Evolutionary conservation across 2,888 invertebrate genomes (phyloP).

Genomic region (Agrotis clavis): DNA sequence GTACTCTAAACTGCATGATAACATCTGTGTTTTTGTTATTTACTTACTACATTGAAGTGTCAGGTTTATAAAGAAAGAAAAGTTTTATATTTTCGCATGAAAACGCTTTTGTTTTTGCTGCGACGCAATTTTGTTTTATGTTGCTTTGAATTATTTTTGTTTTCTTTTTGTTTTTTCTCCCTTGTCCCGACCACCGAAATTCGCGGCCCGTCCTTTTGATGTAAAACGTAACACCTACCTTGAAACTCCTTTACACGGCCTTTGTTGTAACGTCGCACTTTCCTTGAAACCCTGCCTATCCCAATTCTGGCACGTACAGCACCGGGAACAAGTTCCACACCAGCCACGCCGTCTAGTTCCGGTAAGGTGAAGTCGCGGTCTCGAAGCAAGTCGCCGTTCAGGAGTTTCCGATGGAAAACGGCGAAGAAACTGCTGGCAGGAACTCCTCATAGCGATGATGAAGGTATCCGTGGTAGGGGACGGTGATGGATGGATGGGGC

Average conservation of each 20-base stretch:
- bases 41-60: conserved; percentile 60
- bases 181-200: conserved; percentile 50
- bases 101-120: conserved; percentile 86
- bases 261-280: conserved; percentile 36
- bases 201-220: conserved; percentile 33
- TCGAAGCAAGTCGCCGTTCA: conserved; percentile 98
- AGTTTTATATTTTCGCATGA: conserved; percentile 72
- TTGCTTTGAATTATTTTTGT: conserved; percentile 87
- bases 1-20: conserved; percentile 69
- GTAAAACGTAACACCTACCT: conserved; percentile 36
- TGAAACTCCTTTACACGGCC: conserved; percentile 47
- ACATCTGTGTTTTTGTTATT: conserved; percentile 83
- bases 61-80: conserved; percentile 34
- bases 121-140: conserved; percentile 84
- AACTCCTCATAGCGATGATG: conserved; percentile 95
- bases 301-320: conserved; percentile 76
- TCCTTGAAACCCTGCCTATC: conserved; percentile 51
- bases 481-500: conserved; percentile 72
- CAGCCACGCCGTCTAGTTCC: conserved; percentile 89
- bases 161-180: conserved; percentile 73
- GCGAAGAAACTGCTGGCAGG: conserved; percentile 93
- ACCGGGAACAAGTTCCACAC: conserved; percentile 85
- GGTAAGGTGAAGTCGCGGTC: conserved; percentile 95
- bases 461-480: conserved; percentile 91
- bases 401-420: conserved; percentile 98